A percentile compares a stretch with the other conserved stretches of the same genome.
These are phyloP conservation scores for Acrocephalus arundinaceus DNA, from an alignment of 2,113 vertebrate genomes.

Conservation along the genomic window DNA sequence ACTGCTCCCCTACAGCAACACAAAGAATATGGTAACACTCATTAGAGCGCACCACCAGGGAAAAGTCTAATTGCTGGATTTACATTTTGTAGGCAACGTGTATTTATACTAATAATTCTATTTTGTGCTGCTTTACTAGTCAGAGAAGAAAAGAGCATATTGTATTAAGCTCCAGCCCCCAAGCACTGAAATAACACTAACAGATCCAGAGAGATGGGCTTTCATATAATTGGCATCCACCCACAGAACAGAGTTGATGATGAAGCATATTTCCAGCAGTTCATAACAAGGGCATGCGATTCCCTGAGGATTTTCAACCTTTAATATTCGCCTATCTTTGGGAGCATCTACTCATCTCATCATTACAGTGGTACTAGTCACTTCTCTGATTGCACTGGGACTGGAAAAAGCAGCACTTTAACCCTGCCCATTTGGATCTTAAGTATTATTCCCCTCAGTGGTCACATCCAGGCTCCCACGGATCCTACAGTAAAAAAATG, in stretches of 20 bases:
- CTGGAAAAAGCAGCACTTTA: slow-evolving; percentile 35
- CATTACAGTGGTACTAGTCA: slow-evolving; percentile 37
- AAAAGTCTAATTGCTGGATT: slow-evolving; percentile 70
- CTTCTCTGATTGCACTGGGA: slow-evolving; percentile 42
- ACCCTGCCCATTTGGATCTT: background rate
- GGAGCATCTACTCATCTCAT: slow-evolving; percentile 61
- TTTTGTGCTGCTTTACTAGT: slow-evolving; percentile 58
- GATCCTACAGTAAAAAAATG: background rate
- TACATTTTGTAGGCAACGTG: slow-evolving; percentile 68
- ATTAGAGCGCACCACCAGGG: slow-evolving; percentile 46
- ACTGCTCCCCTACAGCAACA: slow-evolving; percentile 67
- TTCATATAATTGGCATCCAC: slow-evolving; percentile 69
- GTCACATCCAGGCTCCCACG: background rate
- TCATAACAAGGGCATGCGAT: slow-evolving; percentile 55
- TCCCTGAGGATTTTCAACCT: slow-evolving; percentile 62
- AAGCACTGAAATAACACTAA: slow-evolving; percentile 44
- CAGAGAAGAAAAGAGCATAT: slow-evolving; percentile 68
- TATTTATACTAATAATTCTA: slow-evolving; percentile 72
- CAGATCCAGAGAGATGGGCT: slow-evolving; percentile 52
- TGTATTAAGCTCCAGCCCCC: slow-evolving; percentile 62
- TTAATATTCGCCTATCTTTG: slow-evolving; percentile 46
- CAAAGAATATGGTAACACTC: slow-evolving; percentile 60
- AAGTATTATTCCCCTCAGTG: background rate
- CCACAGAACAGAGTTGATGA: slow-evolving; percentile 44
- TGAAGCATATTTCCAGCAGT: slow-evolving; percentile 65